These are phyloP conservation scores for Aphelinus atriplicis DNA, from an alignment of 1,140 invertebrate species.

Conservation along the genomic window DNA sequence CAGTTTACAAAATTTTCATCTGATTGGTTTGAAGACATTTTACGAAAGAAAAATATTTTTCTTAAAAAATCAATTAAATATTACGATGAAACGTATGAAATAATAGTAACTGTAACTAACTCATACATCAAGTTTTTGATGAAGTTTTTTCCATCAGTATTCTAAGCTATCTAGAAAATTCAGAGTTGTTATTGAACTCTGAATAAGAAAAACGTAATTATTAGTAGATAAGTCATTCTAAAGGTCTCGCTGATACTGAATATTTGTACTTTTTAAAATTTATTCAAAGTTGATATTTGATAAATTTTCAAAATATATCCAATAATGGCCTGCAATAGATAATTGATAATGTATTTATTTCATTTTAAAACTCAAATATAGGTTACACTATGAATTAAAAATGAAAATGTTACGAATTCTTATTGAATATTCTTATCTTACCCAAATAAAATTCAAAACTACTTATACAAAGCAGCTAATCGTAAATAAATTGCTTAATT, in stretches of 20 bases:
- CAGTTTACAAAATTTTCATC: too few relatives aligned
- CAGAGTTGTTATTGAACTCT: neutral
- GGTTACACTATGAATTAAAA: too few relatives aligned
- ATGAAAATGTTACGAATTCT: too few relatives aligned
- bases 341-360: conserved; percentile 10
- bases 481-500: too few relatives aligned
- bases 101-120: conserved; percentile 1
- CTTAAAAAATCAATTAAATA: conserved; percentile 6
- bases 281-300: neutral
- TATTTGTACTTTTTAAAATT: conserved; percentile 1
- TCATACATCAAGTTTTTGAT: conserved; percentile 5
- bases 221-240: too few relatives aligned
- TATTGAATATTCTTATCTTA: too few relatives aligned
- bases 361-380: neutral
- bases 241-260: neutral
- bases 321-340: neutral
- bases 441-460: too few relatives aligned
- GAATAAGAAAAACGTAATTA: neutral
- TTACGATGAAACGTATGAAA: neutral
- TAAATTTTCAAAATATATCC: neutral
- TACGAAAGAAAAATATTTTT: conserved; percentile 26
- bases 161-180: neutral
- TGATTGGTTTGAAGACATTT: neutral
- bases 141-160: conserved; percentile 24
- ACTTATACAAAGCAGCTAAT: too few relatives aligned